Conservation (phyloP, 2,888 invertebrate genomes). For the Pyralis farinalis region DNA sequence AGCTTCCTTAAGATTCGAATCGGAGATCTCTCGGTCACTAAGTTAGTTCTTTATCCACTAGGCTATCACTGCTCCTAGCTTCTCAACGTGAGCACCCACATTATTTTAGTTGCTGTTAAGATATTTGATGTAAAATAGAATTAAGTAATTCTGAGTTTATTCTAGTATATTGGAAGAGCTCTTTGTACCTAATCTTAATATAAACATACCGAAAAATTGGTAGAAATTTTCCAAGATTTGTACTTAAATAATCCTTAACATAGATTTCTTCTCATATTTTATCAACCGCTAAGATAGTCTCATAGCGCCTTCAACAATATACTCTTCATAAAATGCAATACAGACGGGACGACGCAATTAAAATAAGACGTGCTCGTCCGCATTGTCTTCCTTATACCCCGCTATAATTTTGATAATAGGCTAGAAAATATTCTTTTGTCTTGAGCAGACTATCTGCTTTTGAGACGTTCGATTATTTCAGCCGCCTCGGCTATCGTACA, state of each 20-base stretch:
- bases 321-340: slow-evolving; percentile 57
- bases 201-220: background rate
- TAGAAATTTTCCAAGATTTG: background rate
- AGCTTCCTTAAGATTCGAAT: too few relatives aligned
- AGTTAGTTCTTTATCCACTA: too few relatives aligned
- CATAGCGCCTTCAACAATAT: slow-evolving; percentile 49
- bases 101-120: too few relatives aligned
- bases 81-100: too few relatives aligned
- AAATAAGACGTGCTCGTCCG: slow-evolving; percentile 57
- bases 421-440: slow-evolving; percentile 78
- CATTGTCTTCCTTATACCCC: slow-evolving; percentile 60
- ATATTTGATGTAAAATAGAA: too few relatives aligned
- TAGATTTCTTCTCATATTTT: slow-evolving; percentile 6
- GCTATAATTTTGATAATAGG: slow-evolving; percentile 78
- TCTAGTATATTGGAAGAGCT: too few relatives aligned
- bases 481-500: slow-evolving; percentile 28
- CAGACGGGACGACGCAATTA: slow-evolving; percentile 57
- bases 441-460: slow-evolving; percentile 57
- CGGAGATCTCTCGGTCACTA: too few relatives aligned
- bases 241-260: background rate
- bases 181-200: too few relatives aligned
- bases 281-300: slow-evolving; percentile 3
- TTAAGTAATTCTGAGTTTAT: too few relatives aligned
- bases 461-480: slow-evolving; percentile 64
- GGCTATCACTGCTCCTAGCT: too few relatives aligned